Conservation (phyloP, 2,797 vertebrate species). For the Melanotaenia nigrans region DNA sequence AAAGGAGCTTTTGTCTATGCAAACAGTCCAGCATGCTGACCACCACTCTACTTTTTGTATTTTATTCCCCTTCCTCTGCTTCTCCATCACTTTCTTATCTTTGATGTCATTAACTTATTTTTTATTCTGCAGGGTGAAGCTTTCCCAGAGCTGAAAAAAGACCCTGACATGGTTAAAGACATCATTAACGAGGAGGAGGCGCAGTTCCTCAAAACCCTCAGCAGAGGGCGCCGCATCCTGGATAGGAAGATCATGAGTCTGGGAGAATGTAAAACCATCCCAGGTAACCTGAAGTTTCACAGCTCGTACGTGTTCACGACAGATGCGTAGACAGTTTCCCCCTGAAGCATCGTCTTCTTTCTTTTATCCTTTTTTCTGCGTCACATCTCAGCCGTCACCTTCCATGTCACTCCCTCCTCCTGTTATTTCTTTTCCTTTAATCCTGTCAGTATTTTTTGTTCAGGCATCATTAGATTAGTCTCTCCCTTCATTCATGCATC, state of each 20-base stretch:
- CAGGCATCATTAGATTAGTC: neutral
- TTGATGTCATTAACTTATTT: neutral
- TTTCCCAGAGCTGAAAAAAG: slow-evolving; percentile 96
- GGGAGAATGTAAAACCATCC: slow-evolving; percentile 89
- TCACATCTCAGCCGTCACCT: slow-evolving; percentile 2
- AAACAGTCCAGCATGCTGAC: neutral
- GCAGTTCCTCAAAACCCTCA: slow-evolving; percentile 98
- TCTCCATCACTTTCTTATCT: neutral
- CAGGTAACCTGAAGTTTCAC: slow-evolving; percentile 80
- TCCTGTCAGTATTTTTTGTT: slow-evolving; percentile 7
- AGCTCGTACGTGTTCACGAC: neutral
- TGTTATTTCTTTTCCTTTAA: neutral
- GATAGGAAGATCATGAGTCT: slow-evolving; percentile 96
- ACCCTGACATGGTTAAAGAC: slow-evolving; percentile 97
- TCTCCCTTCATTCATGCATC: slow-evolving; percentile 6
- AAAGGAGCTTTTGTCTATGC: too few relatives aligned
- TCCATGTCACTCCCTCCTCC: neutral
- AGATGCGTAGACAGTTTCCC: neutral
- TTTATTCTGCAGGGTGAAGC: slow-evolving; percentile 87
- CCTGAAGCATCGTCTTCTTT: neutral
- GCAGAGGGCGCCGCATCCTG: slow-evolving; percentile 93
- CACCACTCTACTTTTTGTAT: neutral
- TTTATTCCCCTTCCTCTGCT: neutral
- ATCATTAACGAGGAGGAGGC: slow-evolving; percentile 96
- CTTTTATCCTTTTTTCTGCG: neutral